Base-by-base conservation (phyloP, 35 echinoderm and acorn worm species). In the Apostichopus parvimensis region DNA sequence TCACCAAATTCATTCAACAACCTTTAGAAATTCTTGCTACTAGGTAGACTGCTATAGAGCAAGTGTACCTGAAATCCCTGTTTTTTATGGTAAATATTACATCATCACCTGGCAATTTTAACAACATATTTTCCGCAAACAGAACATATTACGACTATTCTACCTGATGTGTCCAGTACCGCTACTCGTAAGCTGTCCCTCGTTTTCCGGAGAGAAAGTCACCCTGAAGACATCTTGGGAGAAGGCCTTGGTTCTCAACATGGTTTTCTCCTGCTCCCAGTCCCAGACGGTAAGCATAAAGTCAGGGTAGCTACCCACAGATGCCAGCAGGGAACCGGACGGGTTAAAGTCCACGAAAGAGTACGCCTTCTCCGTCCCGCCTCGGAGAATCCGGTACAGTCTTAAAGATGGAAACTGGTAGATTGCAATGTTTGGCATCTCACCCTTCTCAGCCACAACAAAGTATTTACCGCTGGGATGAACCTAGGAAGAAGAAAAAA, bases 241-340 rank as follows among this genome's bases (percentile, higher is more conserved):
- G 95, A 98, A 98, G 64, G 97, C 97, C 72, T 98, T 98, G 1
- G 97, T 96, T 53, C 97, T 86, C 53, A 98, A 54, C 90, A 96
- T 89, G 52, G 90, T 98, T 45, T 87, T 94, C 82, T 98, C 97
- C 66, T 98, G 91, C 61, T 89, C 56, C 97, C 97, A 98, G 92
- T 98, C 95, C 97, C 97, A 98, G 0, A 98, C 60, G 4, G 97
- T 98, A 24, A 98, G 92, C 97, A 98, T 98, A 82, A 95, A 98
- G 80, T 98, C 97, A 17, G 97, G 97, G 52, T 87, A 83, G 9
- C 86, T 91, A 54, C 97, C 97, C 5, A 98, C 97, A 2, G 97
- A 98, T 1, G 97, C 97, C 57, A 98, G 87, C 58, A 98, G 87
- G 3, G 80, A 88, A 0, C 97, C 97, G 1, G 94, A 94, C 5